Base-by-base conservation (phyloP, 2,888 invertebrate species). In the Odontocolon sp. region DNA sequence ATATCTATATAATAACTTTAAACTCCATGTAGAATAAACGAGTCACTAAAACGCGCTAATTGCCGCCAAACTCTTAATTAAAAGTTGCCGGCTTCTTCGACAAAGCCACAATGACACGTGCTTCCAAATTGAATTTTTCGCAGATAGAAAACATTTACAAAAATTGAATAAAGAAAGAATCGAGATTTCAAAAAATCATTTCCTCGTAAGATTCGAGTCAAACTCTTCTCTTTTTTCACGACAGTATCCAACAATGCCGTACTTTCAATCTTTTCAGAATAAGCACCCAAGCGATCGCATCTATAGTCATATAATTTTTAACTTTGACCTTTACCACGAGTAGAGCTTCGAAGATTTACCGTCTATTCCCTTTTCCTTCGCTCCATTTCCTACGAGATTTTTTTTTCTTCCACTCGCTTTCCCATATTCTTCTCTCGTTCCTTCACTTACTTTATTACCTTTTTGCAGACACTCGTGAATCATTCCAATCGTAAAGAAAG, bases 321-420 rank as follows among this genome's bases (percentile, higher is more conserved):
- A 28, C 74, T 68, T 56, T 21, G 47, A 68, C 63, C 68, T 73
- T 73, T 67, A 14, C 33, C 11, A 9, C 45, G 23, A 40, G 36
- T 8, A 50, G 9, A 14, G 21, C 21, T n/a, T 21, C 61, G 54
- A 23, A 33, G 50, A 56, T 69, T 75, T 28, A 69, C 56, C n/a
- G n/a, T 40, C 33, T 28, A 70, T 23, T 3, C n/a, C n/a, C n/a
- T 36, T 59, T 38, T 26, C 56, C 2, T 21, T 31, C 3, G 59
- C 6, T 14, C 3, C 4, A 61, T 45, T 67, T 59, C 18, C 16
- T 40, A 23, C 4, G 1, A 14, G 18, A 16, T 40, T 26, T 11
- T 11, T 8, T 21, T 21, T 38, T 38, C 38, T 14, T 21, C 21
- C 9, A 42, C 28, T 64, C 50, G n/a, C 38, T 66, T 16, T 36